A percentile compares a stretch with the other conserved stretches of the same genome.
Conservation (phyloP, 2,797 vertebrate species). For the Gambelia wislizenii region DNA sequence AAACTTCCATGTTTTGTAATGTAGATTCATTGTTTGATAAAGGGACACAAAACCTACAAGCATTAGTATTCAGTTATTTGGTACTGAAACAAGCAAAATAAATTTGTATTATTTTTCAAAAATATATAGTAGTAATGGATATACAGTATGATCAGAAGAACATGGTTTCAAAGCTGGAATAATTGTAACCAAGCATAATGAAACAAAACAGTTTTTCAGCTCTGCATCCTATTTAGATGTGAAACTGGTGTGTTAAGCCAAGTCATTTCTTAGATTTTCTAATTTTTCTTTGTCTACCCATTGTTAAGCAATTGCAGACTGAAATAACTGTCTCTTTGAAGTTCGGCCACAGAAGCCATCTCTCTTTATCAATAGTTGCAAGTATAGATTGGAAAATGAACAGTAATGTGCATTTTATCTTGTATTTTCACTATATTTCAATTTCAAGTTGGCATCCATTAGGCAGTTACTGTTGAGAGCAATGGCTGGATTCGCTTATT, state of each 20-base stretch:
- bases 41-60: background rate
- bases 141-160: constrained; percentile 36
- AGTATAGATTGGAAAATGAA: constrained; percentile 62
- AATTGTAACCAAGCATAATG: constrained; percentile 64
- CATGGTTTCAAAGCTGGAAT: constrained; percentile 51
- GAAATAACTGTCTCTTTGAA: constrained; percentile 76
- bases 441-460: constrained; percentile 57
- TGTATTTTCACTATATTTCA: constrained; percentile 58
- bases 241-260: constrained; percentile 74
- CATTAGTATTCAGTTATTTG: background rate
- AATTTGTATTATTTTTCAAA: background rate
- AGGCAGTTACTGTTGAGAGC: constrained; percentile 37
- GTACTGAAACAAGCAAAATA: constrained; percentile 27
- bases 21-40: background rate
- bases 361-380: constrained; percentile 70
- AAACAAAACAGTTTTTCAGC: constrained; percentile 76
- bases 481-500: constrained; percentile 46
- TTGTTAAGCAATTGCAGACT: constrained; percentile 78
- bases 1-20: background rate
- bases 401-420: constrained; percentile 67
- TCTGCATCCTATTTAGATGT: constrained; percentile 69
- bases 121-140: background rate
- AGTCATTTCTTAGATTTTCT: constrained; percentile 74
- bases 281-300: constrained; percentile 72
- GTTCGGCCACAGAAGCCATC: constrained; percentile 73